Conservation (phyloP, 1,140 invertebrate species). For the Ostrea edulis region DNA sequence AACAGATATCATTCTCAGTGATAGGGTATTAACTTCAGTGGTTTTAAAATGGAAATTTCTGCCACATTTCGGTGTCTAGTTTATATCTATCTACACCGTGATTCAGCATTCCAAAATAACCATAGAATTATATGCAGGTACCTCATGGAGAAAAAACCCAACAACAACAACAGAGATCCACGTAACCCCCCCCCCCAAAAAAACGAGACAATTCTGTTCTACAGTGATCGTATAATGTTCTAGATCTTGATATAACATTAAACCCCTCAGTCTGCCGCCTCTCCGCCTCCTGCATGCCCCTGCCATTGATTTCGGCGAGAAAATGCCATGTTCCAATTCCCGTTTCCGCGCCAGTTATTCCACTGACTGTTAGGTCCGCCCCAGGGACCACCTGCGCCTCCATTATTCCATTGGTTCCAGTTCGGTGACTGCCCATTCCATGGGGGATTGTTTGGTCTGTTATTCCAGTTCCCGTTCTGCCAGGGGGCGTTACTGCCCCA, state of each 20-base stretch:
- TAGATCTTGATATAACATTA: background rate
- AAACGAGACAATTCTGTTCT: no score
- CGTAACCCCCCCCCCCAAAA: no score
- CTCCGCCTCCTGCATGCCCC: background rate
- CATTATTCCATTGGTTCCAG: constrained; percentile 18
- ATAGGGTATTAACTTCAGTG: no score
- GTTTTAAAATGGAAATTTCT: no score
- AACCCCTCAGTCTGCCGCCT: background rate
- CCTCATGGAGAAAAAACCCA: no score
- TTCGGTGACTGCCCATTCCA: background rate
- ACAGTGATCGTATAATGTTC: no score
- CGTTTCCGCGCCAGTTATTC: background rate
- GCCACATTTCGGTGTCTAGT: no score
- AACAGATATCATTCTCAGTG: no score
- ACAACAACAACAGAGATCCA: no score
- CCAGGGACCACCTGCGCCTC: background rate
- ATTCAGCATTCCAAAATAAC: no score
- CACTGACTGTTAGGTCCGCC: background rate
- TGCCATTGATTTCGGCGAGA: constrained; percentile 24
- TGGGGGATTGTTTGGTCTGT: background rate
- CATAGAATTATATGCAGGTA: no score
- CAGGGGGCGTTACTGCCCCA: background rate
- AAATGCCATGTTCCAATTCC: constrained; percentile 21
- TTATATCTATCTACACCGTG: no score
- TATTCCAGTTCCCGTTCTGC: constrained; percentile 25